These are phyloP conservation scores for Pipistrellus kuhlii DNA, from an alignment of 2,797 vertebrate genomes.

Conservation along the genomic window DNA sequence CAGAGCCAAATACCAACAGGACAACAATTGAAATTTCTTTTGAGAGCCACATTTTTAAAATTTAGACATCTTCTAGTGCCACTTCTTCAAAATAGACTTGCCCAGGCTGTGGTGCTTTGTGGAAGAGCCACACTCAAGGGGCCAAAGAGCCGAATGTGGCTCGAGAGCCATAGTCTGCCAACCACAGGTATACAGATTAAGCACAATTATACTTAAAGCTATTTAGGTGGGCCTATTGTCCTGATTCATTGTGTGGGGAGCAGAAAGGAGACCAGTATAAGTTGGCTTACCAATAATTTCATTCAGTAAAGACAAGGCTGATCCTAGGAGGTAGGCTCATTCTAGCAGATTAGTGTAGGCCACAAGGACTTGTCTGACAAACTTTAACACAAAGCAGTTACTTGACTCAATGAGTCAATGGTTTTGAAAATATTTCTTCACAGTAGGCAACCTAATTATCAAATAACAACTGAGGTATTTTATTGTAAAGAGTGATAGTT, in stretches of 20 bases:
- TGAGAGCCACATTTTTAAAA: too few relatives aligned
- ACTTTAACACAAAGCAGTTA: slow-evolving; percentile 14
- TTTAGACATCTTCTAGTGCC: too few relatives aligned
- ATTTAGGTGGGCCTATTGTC: not conserved
- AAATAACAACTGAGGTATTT: slow-evolving; percentile 1
- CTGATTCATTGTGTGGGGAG: not conserved
- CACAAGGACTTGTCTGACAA: not conserved
- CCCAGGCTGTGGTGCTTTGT: too few relatives aligned
- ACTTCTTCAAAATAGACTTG: too few relatives aligned
- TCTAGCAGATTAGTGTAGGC: not conserved
- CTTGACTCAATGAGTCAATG: not conserved
- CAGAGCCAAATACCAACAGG: too few relatives aligned
- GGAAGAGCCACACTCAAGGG: too few relatives aligned
- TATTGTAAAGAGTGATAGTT: slow-evolving; percentile 32
- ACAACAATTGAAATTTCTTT: too few relatives aligned
- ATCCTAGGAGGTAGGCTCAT: not conserved
- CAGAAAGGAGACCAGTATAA: not conserved
- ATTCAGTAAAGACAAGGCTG: not conserved
- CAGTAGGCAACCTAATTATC: slow-evolving; percentile 28
- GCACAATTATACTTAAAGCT: not conserved
- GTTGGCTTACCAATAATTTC: slow-evolving; percentile 19
- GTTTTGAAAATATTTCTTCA: slow-evolving; percentile 31
- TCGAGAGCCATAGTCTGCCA: too few relatives aligned
- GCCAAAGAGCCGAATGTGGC: too few relatives aligned
- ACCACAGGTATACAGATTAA: not conserved